Evolutionary conservation across 1,140 invertebrate species (phyloP).

Genomic region (Drosophila repleta): DNA sequence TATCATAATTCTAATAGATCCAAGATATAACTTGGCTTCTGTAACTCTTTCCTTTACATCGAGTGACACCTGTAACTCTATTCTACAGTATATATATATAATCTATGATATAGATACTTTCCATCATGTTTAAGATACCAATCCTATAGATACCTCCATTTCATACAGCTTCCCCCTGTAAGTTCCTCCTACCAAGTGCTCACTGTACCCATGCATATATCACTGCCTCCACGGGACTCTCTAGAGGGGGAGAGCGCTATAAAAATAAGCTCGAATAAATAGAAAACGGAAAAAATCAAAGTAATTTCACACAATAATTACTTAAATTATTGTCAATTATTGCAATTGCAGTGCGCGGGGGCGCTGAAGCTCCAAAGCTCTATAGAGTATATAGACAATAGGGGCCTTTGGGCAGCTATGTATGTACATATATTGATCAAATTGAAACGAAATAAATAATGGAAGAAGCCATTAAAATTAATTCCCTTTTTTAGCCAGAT

Average conservation of each 20-base stretch:
- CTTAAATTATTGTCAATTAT: conserved; percentile 78
- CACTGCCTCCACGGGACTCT: conserved; percentile 2
- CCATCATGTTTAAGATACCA: no score
- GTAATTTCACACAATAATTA: conserved; percentile 70
- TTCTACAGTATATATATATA: no score
- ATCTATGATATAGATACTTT: no score
- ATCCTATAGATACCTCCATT: no score
- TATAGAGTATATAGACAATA: neutral
- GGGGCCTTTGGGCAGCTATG: neutral
- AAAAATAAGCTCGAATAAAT: conserved; percentile 30
- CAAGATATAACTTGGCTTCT: no score
- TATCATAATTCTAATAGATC: no score
- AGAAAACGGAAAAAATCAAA: conserved; percentile 53
- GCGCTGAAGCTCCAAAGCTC: neutral
- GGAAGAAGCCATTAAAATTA: neutral
- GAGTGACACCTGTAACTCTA: no score
- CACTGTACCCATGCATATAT: neutral
- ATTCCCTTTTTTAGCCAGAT: neutral
- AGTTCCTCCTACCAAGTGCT: neutral
- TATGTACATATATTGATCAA: neutral
- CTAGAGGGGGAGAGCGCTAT: neutral
- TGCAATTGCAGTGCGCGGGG: conserved; percentile 64
- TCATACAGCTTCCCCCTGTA: no score
- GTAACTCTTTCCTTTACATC: no score
- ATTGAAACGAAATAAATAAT: neutral